Evolutionary conservation across 1,140 invertebrate species (phyloP).

Genomic region (Trigoniulus corallinus): DNA sequence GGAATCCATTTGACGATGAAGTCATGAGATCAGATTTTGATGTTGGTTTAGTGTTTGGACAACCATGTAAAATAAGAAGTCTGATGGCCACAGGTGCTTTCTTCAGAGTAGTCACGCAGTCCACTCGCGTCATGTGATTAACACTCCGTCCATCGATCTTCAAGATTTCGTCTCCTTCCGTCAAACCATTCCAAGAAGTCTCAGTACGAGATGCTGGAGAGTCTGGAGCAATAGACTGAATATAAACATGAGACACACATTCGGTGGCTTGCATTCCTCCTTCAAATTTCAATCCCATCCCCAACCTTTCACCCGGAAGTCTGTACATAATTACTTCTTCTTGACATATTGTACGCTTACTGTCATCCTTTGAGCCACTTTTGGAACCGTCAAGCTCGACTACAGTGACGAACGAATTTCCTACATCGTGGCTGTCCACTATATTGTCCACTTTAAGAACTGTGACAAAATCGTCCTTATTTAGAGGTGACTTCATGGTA

Average conservation of each 20-base stretch:
- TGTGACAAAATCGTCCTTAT: conserved; percentile 13
- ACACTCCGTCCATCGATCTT: conserved; percentile 61
- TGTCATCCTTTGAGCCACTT: background rate
- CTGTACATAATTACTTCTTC: conserved; percentile 57
- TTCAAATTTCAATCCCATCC: conserved; percentile 81
- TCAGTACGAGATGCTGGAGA: conserved; percentile 65
- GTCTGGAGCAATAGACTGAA: conserved; percentile 72
- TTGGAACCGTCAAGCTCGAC: background rate
- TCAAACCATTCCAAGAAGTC: conserved; percentile 57
- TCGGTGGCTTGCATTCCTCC: conserved; percentile 50
- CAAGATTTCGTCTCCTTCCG: conserved; percentile 73
- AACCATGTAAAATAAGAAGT: conserved; percentile 36
- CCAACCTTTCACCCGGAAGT: conserved; percentile 69
- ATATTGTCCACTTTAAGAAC: conserved; percentile 4
- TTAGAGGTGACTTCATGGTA: no score
- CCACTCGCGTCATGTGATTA: conserved; percentile 59
- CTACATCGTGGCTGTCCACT: background rate
- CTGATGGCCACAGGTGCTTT: conserved; percentile 63
- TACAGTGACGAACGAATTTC: background rate
- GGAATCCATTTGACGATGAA: no score
- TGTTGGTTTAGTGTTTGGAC: background rate
- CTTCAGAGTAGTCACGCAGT: conserved; percentile 66
- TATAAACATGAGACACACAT: conserved; percentile 51
- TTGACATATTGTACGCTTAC: background rate
- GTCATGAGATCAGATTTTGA: background rate